These are phyloP conservation scores for Drosophila mettleri DNA, from an alignment of 2,888 invertebrate genomes.

Conservation along the genomic window DNA sequence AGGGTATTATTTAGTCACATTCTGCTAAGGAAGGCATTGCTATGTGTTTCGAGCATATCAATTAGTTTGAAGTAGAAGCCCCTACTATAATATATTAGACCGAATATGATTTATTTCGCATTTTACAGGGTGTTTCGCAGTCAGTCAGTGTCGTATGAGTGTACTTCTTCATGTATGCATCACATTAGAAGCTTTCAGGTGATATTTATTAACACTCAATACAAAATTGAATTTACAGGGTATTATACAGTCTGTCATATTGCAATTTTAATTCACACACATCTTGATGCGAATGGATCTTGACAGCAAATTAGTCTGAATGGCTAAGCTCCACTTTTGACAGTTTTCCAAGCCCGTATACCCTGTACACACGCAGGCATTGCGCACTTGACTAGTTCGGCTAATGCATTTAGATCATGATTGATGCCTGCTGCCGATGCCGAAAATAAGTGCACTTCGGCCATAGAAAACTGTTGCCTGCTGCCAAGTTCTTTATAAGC, in stretches of 20 bases:
- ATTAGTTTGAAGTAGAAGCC: too few relatives aligned
- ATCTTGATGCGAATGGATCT: not conserved
- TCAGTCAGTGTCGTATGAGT: too few relatives aligned
- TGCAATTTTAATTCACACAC: too few relatives aligned
- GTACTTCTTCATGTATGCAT: not conserved
- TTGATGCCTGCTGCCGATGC: slow-evolving; percentile 8
- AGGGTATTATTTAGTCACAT: not conserved
- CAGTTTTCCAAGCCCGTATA: not conserved
- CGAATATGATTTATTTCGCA: too few relatives aligned
- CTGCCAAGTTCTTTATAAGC: not conserved
- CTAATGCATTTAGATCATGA: slow-evolving; percentile 8
- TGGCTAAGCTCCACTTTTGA: too few relatives aligned
- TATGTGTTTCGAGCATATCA: too few relatives aligned
- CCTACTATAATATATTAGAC: too few relatives aligned
- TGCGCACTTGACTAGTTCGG: not conserved
- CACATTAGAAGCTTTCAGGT: not conserved
- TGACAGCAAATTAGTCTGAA: too few relatives aligned
- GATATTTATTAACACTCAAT: too few relatives aligned
- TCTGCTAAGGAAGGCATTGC: too few relatives aligned
- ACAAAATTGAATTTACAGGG: not conserved
- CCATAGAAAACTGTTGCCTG: not conserved
- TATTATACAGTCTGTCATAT: not conserved
- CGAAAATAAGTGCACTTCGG: slow-evolving; percentile 5
- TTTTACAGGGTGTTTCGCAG: not conserved
- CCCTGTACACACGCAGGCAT: not conserved